Base-by-base conservation (phyloP, 2,888 invertebrate genomes). In the Hypena proboscidalis region DNA sequence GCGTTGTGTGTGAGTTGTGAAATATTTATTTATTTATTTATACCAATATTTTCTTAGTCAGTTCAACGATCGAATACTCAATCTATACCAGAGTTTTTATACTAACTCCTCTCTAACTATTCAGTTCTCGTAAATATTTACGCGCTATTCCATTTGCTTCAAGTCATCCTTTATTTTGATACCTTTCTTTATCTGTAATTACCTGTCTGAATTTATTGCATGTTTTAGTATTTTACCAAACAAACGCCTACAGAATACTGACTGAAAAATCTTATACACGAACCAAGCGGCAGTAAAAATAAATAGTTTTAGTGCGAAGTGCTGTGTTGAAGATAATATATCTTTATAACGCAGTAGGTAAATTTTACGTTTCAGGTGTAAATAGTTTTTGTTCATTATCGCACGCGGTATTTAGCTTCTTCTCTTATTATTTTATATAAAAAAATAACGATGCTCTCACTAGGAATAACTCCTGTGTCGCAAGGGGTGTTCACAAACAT, bases 151-250 rank as follows among this genome's bases (percentile, higher is more conserved):
- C 2, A 8, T 6, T 14, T 1, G 22, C 20, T 27, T 27, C 15
- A 47, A 52, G 47, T 44, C 54, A 46, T 41, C 21, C 33, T 17
- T 8, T 30, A 19, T 31, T 34, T n/a, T 38, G 17, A 45, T 41
- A 38, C 32, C 31, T 51, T 41, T 43, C 37, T 35, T 37, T 54
- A 58, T 55, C 49, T 54, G 10, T 49, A 65, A 60, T 59, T 62
- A 51, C 61, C 43, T 49, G 55, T 46, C 38, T 15, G 39, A 32
- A 64, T 59, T 64, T 64, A 66, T 51, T 37, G 39, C 48, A 22
- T 42, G 49, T 51, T 57, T 49, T 29, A 51, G 48, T 44, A 46
- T n/a, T n/a, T n/a, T n/a, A n/a, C n/a, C n/a, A n/a, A n/a, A n/a
- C 20, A 49, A 53, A 44, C 39, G 32, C 47, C 46, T 39, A 53